Conservation (phyloP, 2,797 vertebrate genomes). For the Apogon hyalosoma region DNA sequence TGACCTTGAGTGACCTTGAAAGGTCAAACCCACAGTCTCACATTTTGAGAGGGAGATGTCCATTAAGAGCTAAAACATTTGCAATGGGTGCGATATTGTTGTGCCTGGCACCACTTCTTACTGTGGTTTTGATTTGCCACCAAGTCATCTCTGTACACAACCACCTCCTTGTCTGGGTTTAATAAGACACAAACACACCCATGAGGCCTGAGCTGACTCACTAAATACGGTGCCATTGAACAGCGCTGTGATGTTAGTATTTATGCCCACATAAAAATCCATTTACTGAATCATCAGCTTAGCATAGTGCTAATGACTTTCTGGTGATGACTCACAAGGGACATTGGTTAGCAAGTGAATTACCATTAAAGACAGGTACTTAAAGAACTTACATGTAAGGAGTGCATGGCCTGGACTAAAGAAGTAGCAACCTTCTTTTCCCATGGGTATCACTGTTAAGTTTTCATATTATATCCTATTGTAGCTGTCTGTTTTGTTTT, state of each 20-base stretch:
- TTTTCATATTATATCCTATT: neutral
- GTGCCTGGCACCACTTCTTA: too few relatives aligned
- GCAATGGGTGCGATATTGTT: too few relatives aligned
- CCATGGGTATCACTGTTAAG: neutral
- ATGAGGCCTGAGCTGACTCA: constrained; percentile 47
- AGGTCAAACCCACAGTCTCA: too few relatives aligned
- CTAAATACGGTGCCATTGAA: constrained; percentile 65
- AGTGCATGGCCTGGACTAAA: neutral
- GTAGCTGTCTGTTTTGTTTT: neutral
- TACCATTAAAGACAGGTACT: constrained; percentile 50
- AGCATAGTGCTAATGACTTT: constrained; percentile 78
- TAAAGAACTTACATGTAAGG: constrained; percentile 24
- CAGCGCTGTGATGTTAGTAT: constrained; percentile 67
- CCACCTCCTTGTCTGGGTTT: neutral
- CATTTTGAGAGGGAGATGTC: too few relatives aligned
- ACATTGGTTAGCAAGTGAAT: constrained; percentile 52
- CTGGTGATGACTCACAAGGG: constrained; percentile 65
- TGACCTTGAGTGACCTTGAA: too few relatives aligned
- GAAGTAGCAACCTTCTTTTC: constrained; percentile 2
- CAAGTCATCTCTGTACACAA: too few relatives aligned
- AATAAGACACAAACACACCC: constrained; percentile 73
- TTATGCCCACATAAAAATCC: constrained; percentile 80
- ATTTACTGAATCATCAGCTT: constrained; percentile 84
- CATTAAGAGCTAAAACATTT: too few relatives aligned
- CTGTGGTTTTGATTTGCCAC: too few relatives aligned